Evolutionary conservation across 2,888 invertebrate genomes (phyloP).

Genomic region (Brassicogethes aeneus): DNA sequence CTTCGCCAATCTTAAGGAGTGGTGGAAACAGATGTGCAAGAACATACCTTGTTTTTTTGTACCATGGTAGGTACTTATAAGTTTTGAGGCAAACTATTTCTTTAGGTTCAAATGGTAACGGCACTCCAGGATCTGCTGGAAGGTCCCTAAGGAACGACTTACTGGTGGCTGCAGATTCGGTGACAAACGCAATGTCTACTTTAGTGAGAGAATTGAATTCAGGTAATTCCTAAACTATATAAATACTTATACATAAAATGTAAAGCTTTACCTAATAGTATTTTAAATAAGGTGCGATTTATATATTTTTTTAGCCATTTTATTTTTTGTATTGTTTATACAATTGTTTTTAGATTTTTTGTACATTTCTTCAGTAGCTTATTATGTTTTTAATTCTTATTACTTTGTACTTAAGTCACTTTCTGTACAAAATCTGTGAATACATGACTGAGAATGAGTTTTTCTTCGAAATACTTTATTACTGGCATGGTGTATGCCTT

Average conservation of each 20-base stretch:
- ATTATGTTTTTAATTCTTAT: constrained; percentile 12
- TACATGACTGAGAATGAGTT: constrained; percentile 12
- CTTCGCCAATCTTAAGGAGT: no score
- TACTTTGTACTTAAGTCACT: constrained; percentile 14
- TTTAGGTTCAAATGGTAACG: constrained; percentile 34
- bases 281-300: constrained; percentile 11
- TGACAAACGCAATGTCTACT: constrained; percentile 96
- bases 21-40: no score
- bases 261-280: constrained; percentile 19
- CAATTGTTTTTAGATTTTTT: constrained; percentile 11
- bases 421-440: constrained; percentile 8
- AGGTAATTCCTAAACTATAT: constrained; percentile 46
- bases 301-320: background rate
- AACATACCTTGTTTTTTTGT: no score
- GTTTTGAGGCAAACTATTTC: no score
- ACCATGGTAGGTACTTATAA: no score
- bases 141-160: constrained; percentile 77
- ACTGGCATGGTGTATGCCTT: constrained; percentile 15
- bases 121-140: constrained; percentile 40
- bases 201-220: constrained; percentile 93
- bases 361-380: constrained; percentile 3
- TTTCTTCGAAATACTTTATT: constrained; percentile 2
- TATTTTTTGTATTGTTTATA: background rate
- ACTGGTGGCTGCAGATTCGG: constrained; percentile 91
- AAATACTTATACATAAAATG: no score